Conservation (phyloP, 2,797 vertebrate species). For the Sebastes kiyomatsui region DNA sequence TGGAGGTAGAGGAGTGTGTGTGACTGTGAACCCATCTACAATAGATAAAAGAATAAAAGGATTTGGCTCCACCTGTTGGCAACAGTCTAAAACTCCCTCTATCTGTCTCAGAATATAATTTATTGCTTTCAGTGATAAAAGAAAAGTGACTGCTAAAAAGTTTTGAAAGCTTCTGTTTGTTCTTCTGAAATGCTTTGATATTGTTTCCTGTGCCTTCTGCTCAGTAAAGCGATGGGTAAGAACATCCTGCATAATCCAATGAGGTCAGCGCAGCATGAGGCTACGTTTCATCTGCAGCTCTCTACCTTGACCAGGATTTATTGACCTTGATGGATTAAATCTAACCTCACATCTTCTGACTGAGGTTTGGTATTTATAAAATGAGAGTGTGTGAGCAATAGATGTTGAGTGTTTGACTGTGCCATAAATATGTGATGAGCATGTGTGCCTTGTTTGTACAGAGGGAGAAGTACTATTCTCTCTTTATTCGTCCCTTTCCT, state of each 20-base stretch:
- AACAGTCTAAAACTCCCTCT: neutral
- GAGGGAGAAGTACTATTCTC: neutral
- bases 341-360: constrained; percentile 27
- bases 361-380: constrained; percentile 29
- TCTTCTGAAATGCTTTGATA: neutral
- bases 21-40: neutral
- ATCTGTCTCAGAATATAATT: neutral
- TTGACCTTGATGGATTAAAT: constrained; percentile 51
- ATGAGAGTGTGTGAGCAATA: constrained; percentile 20
- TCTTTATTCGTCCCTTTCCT: constrained; percentile 7
- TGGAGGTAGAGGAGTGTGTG: neutral
- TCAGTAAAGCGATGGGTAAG: constrained; percentile 15
- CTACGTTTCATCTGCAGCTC: constrained; percentile 36
- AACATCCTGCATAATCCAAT: constrained; percentile 57
- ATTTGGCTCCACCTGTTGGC: constrained; percentile 61
- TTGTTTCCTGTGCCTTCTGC: neutral
- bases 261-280: constrained; percentile 38
- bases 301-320: constrained; percentile 47
- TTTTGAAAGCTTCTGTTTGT: neutral
- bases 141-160: neutral
- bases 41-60: neutral
- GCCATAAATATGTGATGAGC: constrained; percentile 3
- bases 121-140: neutral
- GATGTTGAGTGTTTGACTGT: constrained; percentile 5
- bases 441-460: neutral